Evolutionary conservation across 1,140 invertebrate species (phyloP).

Genomic region (Ceratina japonica): DNA sequence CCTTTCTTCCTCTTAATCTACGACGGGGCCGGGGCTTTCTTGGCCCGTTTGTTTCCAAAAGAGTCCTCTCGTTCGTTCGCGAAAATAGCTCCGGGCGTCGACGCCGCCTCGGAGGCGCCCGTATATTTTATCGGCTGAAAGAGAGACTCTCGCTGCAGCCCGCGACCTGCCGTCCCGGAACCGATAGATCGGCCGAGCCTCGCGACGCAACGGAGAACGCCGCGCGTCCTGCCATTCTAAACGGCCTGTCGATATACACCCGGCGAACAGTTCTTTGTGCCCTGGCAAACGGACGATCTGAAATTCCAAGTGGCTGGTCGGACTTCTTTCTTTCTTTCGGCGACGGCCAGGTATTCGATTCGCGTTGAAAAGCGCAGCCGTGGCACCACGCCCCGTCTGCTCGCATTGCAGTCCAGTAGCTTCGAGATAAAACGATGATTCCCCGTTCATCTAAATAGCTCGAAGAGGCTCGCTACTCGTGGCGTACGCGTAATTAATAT

Average conservation of each 20-base stretch:
- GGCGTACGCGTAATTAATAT: constrained; percentile 33
- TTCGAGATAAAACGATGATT: constrained; percentile 27
- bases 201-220: background rate
- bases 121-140: background rate
- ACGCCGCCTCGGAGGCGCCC: background rate
- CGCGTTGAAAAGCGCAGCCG: constrained; percentile 26
- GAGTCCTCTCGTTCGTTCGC: background rate
- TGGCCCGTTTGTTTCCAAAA: constrained; percentile 15
- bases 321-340: background rate
- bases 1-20: constrained; percentile 25
- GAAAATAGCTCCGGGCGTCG: constrained; percentile 9
- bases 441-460: constrained; percentile 2
- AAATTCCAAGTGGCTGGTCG: background rate
- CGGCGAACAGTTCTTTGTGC: background rate
- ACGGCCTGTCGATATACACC: background rate
- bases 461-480: background rate
- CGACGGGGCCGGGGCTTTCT: constrained; percentile 1
- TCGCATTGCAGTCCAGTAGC: constrained; percentile 37
- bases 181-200: constrained; percentile 9
- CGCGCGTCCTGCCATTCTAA: background rate
- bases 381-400: constrained; percentile 32
- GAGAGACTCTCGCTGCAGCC: background rate
- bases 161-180: background rate
- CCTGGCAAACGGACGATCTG: background rate
- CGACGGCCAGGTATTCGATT: background rate